Conservation (phyloP, 2,797 vertebrate species). For the Rallus crepitans region DNA sequence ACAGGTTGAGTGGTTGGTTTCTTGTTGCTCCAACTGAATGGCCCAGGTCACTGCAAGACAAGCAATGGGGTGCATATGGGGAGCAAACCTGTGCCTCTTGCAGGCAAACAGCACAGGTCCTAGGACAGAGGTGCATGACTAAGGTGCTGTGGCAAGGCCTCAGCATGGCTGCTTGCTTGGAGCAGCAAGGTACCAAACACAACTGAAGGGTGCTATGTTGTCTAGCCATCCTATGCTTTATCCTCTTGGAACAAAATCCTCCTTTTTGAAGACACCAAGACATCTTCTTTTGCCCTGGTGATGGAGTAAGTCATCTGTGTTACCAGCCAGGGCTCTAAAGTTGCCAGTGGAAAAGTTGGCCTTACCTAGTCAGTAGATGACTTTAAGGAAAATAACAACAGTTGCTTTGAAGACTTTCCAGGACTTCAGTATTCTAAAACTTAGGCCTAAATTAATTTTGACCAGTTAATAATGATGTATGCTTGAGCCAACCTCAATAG, state of each 20-base stretch:
- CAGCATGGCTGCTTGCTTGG: accelerated
- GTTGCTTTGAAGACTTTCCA: neutral
- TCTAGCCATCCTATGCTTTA: neutral
- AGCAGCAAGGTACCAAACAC: neutral
- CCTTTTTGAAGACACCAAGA: neutral
- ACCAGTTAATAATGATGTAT: neutral
- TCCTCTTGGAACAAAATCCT: neutral
- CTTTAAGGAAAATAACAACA: neutral
- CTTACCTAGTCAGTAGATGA: neutral
- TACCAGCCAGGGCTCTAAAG: neutral
- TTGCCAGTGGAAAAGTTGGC: neutral
- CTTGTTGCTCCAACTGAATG: neutral
- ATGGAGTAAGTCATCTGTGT: neutral
- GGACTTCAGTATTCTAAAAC: neutral
- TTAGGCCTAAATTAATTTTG: neutral
- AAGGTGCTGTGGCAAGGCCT: neutral
- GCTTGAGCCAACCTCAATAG: neutral
- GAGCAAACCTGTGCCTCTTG: neutral
- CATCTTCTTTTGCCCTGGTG: neutral
- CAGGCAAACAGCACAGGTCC: neutral
- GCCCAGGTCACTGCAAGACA: neutral
- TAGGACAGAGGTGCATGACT: neutral
- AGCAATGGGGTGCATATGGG: accelerated
- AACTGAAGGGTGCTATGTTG: accelerated
- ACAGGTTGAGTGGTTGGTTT: neutral